Conservation (phyloP, 2,888 invertebrate genomes). For the Oscheius sp. region DNA sequence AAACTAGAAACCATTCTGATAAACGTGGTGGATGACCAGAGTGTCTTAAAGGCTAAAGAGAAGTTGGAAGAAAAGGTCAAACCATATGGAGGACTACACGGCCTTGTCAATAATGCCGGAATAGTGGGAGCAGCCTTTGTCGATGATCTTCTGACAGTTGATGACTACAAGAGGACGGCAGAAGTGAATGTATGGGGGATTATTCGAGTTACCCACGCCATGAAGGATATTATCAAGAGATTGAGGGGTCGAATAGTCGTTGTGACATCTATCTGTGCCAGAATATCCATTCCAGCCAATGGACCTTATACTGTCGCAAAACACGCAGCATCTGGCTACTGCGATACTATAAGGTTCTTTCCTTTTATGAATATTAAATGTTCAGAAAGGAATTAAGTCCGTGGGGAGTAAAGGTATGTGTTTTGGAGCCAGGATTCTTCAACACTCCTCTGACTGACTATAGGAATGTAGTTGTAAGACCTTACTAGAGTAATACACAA, state of each 20-base stretch:
- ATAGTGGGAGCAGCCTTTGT: conserved; percentile 62
- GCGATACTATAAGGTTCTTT: conserved; percentile 52
- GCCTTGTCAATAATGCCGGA: conserved; percentile 69
- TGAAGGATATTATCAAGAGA: conserved; percentile 61
- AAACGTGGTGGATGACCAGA: conserved; percentile 61
- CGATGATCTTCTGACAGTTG: conserved; percentile 69
- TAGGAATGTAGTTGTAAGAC: conserved; percentile 36
- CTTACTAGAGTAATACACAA: neutral
- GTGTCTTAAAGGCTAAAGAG: conserved; percentile 48
- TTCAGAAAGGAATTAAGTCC: conserved; percentile 58
- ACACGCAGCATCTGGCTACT: conserved; percentile 63
- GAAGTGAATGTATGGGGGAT: conserved; percentile 70
- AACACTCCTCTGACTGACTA: conserved; percentile 53
- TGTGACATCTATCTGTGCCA: conserved; percentile 71
- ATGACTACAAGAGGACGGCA: conserved; percentile 65
- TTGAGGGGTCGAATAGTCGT: conserved; percentile 71
- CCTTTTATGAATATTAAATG: neutral
- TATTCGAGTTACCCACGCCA: conserved; percentile 63
- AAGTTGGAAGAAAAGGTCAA: conserved; percentile 43
- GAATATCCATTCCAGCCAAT: conserved; percentile 65
- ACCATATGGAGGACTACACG: conserved; percentile 53
- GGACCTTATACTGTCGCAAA: conserved; percentile 67
- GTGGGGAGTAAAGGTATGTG: conserved; percentile 62
- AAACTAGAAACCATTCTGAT: conserved; percentile 56
- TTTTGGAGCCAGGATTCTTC: conserved; percentile 69